Percentiles rank a stretch among this genome's conserved stretches.
Evolutionary conservation across 37 sponge, comb jelly and placozoan species (phyloP).

Genomic region (Trichoplax adhaerens): DNA sequence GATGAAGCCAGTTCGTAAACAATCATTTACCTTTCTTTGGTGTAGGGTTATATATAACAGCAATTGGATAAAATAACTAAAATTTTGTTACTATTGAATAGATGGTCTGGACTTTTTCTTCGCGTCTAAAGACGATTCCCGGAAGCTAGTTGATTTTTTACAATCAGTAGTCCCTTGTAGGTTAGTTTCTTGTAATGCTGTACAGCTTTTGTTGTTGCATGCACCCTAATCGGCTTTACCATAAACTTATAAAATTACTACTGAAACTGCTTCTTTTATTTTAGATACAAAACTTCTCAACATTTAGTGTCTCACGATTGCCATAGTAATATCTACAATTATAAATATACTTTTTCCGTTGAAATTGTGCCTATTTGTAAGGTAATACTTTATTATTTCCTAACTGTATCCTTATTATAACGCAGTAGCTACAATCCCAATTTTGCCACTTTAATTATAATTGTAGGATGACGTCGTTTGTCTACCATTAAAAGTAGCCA

Average conservation of each 20-base stretch:
- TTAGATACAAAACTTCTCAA: constrained; percentile 81
- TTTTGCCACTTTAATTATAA: background rate
- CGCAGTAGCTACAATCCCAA: background rate
- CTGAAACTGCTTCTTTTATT: background rate
- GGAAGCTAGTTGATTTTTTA: constrained; percentile 89
- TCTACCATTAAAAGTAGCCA: constrained; percentile 48
- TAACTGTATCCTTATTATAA: background rate
- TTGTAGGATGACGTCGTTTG: constrained; percentile 67
- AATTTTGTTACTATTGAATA: background rate
- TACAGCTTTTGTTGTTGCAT: background rate
- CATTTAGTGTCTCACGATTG: constrained; percentile 87
- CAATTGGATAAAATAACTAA: background rate
- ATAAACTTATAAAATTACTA: too few relatives aligned
- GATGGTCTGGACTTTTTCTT: constrained; percentile 85
- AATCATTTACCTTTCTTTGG: background rate
- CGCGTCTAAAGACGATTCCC: constrained; percentile 43
- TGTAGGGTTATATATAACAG: constrained; percentile 7
- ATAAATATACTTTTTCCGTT: constrained; percentile 89
- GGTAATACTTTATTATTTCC: constrained; percentile 14
- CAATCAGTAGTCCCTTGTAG: constrained; percentile 59
- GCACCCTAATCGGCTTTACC: too few relatives aligned
- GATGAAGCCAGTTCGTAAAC: background rate
- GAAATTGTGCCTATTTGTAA: constrained; percentile 84
- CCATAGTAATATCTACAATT: constrained; percentile 82
- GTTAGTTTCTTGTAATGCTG: background rate